Evolutionary conservation across 2,888 invertebrate species (phyloP), one percentile per base, ranked within the genome.

Genomic region (Choreutis nemorana): DNA sequence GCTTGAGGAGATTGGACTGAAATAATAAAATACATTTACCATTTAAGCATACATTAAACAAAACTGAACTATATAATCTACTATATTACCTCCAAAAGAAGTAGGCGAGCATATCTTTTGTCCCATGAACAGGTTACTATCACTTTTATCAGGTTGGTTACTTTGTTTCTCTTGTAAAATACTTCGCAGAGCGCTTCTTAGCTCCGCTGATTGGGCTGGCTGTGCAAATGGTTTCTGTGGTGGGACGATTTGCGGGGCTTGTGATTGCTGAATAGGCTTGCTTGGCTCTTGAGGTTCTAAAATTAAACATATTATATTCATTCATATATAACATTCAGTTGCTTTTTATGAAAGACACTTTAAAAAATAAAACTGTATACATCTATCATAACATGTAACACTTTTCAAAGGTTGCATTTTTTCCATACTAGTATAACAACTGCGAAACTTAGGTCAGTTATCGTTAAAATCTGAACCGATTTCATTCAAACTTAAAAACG

Each of bases 91-190:
- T 16, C 44, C 41, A 40, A 67, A 63, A 2, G 59, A 48, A 13
- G 57, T 48, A 2, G 77, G 77, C 2, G 71, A 61, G 41, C 78
- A 77, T 37, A 78, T 72, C 29, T 58, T 63, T 36, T 72, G 75
- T 31, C 72, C 75, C 67, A 75, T 66, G 27, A 77, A 78, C 0
- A 51, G 53, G 32, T 61, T 72, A 1, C 42, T 41, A 14, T 58
- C 56, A 21, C 44, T 62, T 30, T 48, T 50, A n/a, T 36, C 18
- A 42, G 55, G 39, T 28, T 27, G 29, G 13, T 40, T 51, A 0
- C 52, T 45, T 38, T 62, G 61, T 32, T 63, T 63, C 15, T 43
- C 65, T 33, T 62, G 59, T 5, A 63, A 36, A 11, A 62, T 38
- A 29, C 65, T 62, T 48, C 68, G 71, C 1, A 73, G 55, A 0